phyloP scores from a whole-genome alignment of 2,888 invertebrate genomes.

The Junonia oenone region DNA sequence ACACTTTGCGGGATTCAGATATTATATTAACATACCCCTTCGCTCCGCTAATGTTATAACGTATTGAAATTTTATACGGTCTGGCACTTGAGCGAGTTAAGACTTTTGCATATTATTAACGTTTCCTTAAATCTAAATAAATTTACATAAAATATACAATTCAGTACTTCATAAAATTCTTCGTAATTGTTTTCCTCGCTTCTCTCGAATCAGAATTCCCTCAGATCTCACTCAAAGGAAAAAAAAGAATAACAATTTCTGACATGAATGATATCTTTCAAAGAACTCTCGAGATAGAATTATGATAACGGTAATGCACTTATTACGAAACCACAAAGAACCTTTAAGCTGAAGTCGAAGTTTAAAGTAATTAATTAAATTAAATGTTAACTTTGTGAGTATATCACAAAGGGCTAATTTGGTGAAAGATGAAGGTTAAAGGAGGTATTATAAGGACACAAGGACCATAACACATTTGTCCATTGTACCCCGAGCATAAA shows the following conservation, averaged over 20 bases:
- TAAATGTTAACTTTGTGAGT: no score
- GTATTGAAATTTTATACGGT: background rate
- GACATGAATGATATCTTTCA: background rate
- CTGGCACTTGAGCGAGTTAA: background rate
- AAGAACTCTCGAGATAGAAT: no score
- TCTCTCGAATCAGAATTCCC: background rate
- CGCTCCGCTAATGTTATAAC: background rate
- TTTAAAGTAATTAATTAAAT: no score
- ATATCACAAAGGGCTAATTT: no score
- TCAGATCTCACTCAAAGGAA: background rate
- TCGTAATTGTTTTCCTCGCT: background rate
- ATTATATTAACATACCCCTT: no score
- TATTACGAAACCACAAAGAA: no score
- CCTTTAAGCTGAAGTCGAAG: no score
- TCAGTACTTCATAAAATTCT: background rate
- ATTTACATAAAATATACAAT: slow-evolving; percentile 1
- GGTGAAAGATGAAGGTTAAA: no score
- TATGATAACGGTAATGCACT: no score
- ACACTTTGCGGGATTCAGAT: background rate
- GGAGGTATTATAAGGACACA: no score
- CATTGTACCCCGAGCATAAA: background rate
- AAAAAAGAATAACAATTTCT: background rate
- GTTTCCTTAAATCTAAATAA: slow-evolving; percentile 1
- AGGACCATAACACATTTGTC: no score
- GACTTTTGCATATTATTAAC: background rate